These are phyloP conservation scores for Tetragnatha versicolor DNA, from an alignment of 1,140 invertebrate genomes.

Conservation along the genomic window DNA sequence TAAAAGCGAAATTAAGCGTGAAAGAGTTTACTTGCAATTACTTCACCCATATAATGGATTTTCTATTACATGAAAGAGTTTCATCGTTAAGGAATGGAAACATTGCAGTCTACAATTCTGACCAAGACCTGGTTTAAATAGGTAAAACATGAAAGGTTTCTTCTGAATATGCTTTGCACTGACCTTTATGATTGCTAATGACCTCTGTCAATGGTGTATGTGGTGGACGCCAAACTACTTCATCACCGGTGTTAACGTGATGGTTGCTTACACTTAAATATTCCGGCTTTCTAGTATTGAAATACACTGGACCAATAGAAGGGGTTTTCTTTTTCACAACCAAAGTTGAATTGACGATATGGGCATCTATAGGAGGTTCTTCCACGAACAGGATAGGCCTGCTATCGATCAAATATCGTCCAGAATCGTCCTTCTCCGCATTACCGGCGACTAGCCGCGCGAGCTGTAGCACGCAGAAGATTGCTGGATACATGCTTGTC, in stretches of 20 bases:
- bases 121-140: too few relatives aligned
- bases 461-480: not conserved
- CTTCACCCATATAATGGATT: too few relatives aligned
- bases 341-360: not conserved
- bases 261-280: conserved; percentile 12
- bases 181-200: conserved; percentile 38
- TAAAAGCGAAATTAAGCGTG: too few relatives aligned
- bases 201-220: not conserved
- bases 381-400: not conserved
- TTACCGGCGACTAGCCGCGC: not conserved
- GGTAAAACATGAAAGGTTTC: too few relatives aligned
- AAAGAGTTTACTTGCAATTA: too few relatives aligned
- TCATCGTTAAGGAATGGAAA: too few relatives aligned
- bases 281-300: not conserved
- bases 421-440: not conserved
- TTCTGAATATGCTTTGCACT: too few relatives aligned
- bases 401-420: conserved; percentile 15
- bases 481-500: not conserved
- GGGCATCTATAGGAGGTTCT: not conserved
- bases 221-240: conserved; percentile 11
- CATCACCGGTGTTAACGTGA: not conserved
- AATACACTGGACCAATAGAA: conserved; percentile 8
- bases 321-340: conserved; percentile 10
- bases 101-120: too few relatives aligned
- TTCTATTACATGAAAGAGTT: too few relatives aligned